Evolutionary conservation across 2,113 vertebrate species (phyloP).

Genomic region (Lipophrys pholis): DNA sequence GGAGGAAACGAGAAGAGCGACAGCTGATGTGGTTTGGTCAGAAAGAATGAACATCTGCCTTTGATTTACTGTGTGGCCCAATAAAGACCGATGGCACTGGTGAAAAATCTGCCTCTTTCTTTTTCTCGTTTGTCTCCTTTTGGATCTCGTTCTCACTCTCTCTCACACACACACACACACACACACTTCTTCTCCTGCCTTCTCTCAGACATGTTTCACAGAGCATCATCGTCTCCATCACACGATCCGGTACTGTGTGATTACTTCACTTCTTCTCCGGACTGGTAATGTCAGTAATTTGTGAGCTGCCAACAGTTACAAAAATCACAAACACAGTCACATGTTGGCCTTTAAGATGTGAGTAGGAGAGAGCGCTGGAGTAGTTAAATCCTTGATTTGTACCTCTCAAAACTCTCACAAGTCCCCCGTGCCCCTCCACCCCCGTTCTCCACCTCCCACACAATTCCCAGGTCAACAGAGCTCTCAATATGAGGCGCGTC

Average conservation of each 20-base stretch:
- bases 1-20: constrained; percentile 68
- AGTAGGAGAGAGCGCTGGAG: constrained; percentile 52
- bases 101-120: constrained; percentile 49
- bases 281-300: constrained; percentile 14
- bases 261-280: neutral
- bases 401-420: constrained; percentile 77
- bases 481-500: constrained; percentile 79
- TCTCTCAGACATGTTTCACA: constrained; percentile 1
- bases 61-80: constrained; percentile 74
- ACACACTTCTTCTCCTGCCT: too few relatives aligned
- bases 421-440: constrained; percentile 69
- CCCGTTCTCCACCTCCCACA: constrained; percentile 80
- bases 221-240: constrained; percentile 4
- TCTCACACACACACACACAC: too few relatives aligned
- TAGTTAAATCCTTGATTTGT: constrained; percentile 85
- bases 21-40: constrained; percentile 77
- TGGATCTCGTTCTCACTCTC: constrained; percentile 29
- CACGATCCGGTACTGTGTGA: neutral
- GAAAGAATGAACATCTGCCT: constrained; percentile 76
- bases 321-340: constrained; percentile 12
- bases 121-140: constrained; percentile 27
- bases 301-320: neutral
- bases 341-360: constrained; percentile 40
- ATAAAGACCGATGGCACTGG: constrained; percentile 58
- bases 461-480: constrained; percentile 84